These are phyloP conservation scores for Lasioglossum albipes DNA, from an alignment of 1,140 invertebrate species.

Conservation along the genomic window DNA sequence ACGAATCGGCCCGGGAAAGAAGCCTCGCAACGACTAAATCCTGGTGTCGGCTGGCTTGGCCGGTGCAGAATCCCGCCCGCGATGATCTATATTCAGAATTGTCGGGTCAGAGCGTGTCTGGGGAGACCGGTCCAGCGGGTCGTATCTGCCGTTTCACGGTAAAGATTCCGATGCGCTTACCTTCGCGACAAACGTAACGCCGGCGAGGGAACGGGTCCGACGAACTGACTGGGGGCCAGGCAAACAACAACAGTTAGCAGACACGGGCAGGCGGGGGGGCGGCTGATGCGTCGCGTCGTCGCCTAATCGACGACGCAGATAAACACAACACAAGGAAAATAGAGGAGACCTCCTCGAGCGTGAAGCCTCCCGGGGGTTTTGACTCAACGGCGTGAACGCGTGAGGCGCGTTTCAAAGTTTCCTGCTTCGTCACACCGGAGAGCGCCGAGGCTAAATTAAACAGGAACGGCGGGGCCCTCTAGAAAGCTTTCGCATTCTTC, in stretches of 20 bases:
- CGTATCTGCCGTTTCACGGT: background rate
- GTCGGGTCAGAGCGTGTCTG: background rate
- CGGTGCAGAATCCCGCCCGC: background rate
- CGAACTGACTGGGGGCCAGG: no score
- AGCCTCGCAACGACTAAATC: background rate
- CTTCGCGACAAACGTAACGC: background rate
- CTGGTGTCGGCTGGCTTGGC: background rate
- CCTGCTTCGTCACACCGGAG: background rate
- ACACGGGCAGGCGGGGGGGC: background rate
- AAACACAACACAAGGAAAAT: no score
- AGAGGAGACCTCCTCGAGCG: no score
- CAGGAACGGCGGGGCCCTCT: background rate
- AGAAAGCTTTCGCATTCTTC: constrained; percentile 36
- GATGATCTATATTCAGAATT: background rate
- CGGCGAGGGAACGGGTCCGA: background rate
- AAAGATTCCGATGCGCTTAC: constrained; percentile 9
- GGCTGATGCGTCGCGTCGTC: no score
- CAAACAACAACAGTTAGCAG: background rate
- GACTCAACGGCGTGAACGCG: background rate
- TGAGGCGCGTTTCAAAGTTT: constrained; percentile 17
- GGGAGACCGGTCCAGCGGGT: constrained; percentile 1
- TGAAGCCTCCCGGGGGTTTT: background rate
- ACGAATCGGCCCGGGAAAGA: background rate
- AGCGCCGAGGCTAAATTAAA: constrained; percentile 13
- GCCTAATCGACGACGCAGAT: background rate